Base-by-base conservation (phyloP, 2,113 vertebrate species). In the Pelecanoides urinatrix region DNA sequence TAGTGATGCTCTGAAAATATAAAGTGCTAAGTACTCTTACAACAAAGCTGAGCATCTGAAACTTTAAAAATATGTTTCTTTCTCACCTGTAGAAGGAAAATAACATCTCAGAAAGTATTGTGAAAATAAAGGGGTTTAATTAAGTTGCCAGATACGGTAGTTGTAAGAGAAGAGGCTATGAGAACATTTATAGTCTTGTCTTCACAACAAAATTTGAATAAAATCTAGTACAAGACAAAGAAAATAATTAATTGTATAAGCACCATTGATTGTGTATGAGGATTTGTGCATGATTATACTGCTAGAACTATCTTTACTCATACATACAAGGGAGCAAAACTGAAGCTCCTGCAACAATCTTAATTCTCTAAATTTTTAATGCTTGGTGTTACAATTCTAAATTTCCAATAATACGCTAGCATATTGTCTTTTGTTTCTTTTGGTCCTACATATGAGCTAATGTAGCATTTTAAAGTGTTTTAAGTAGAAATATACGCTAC, bases 251-350 rank as follows among this genome's bases (percentile, higher is more conserved):
- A 59, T 53, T 66, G 2, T 22, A 6, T 45, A 88, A 88, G 13
- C 45, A 77, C 15, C 18, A 7, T 4, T 62, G 44, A 85, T 62
- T 0, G 0, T 42, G 9, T 23, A 52, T 3, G 1, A 85, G 11
- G 40, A 93, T 75, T 68, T 75, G n/a, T 47, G 26, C 38, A 72
- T 8, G 10, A 47, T 22, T 59, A 71, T 15, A 59, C 26, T 44
- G 23, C n/a, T 45, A 49, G 21, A 55, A 66, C 32, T 68, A 22
- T 23, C 59, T 71, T 81, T 42, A 74, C 44, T 84, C 25, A 50
- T 10, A 72, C 32, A 30, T 66, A 73, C 34, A 73, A 84, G 23
- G 18, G 16, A 91, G 25, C 11, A 79, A 91, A 84, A 62, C 7
- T 4, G 42, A 87, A 78, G 22, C 17, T 80, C 14, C 59, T 81